Percentiles rank a stretch among this genome's conserved stretches.
Conservation (phyloP, 1,140 invertebrate species). For the Ceratina calcarata region DNA sequence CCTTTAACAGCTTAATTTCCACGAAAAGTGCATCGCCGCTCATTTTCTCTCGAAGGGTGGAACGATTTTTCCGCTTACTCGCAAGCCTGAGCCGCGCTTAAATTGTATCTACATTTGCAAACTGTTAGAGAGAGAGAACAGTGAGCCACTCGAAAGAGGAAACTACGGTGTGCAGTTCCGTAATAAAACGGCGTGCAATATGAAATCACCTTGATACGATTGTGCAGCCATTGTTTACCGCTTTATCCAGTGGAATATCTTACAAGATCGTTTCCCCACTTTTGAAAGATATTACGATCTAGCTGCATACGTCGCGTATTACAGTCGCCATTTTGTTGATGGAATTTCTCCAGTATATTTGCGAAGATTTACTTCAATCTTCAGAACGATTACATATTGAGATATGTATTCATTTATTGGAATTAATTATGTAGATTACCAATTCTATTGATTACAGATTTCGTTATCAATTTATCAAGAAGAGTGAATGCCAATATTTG, state of each 20-base stretch:
- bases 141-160: background rate
- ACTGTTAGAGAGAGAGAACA: background rate
- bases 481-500: background rate
- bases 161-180: background rate
- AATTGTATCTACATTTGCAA: slow-evolving; percentile 26
- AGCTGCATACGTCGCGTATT: background rate
- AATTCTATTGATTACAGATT: too few relatives aligned
- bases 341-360: background rate
- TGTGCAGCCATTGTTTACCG: slow-evolving; percentile 21
- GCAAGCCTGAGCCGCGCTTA: background rate
- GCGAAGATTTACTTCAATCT: background rate
- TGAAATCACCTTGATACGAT: slow-evolving; percentile 28
- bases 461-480: too few relatives aligned
- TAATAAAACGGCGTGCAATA: background rate
- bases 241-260: slow-evolving; percentile 11
- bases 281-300: background rate
- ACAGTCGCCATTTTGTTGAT: background rate
- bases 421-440: too few relatives aligned
- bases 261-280: background rate
- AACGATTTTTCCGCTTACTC: background rate
- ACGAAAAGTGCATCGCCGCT: background rate
- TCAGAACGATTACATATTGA: background rate
- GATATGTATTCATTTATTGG: too few relatives aligned
- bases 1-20: background rate
- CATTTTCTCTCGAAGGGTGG: background rate